Percentiles rank a stretch among this genome's conserved stretches.
Evolutionary conservation across 2,113 vertebrate genomes (phyloP).

Genomic region (Malurus cyaneus): DNA sequence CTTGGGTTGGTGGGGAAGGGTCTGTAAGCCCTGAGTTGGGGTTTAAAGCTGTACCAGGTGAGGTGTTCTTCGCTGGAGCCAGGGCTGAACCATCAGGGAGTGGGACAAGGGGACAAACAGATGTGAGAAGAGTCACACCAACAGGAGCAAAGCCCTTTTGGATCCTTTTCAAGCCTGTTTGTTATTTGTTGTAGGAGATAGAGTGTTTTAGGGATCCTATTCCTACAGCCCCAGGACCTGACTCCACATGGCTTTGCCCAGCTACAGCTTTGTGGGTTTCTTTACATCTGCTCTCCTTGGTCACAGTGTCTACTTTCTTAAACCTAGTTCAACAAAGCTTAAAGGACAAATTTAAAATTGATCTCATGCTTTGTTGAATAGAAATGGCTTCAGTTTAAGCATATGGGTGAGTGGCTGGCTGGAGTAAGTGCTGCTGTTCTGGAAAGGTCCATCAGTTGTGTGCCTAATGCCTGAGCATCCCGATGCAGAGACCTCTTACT

Average conservation of each 20-base stretch:
- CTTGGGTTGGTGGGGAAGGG: not conserved
- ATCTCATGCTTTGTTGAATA: not conserved
- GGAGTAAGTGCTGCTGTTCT: not conserved
- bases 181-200: not conserved
- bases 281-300: not conserved
- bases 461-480: not conserved
- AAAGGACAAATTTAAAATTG: not conserved
- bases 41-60: not conserved
- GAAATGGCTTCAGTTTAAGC: not conserved
- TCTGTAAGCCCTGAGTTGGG: not conserved
- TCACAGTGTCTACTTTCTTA: not conserved
- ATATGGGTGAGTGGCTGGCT: not conserved
- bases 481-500: not conserved
- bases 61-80: not conserved
- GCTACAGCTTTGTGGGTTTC: not conserved
- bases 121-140: not conserved
- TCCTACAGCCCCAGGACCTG: not conserved
- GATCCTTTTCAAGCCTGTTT: not conserved
- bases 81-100: not conserved
- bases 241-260: not conserved
- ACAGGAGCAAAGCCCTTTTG: not conserved
- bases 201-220: not conserved
- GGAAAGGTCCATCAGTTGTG: not conserved
- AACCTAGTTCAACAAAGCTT: not conserved
- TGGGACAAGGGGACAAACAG: not conserved